Base-by-base conservation (phyloP, 2,113 vertebrate species). In the Muntiacus muntjak region DNA sequence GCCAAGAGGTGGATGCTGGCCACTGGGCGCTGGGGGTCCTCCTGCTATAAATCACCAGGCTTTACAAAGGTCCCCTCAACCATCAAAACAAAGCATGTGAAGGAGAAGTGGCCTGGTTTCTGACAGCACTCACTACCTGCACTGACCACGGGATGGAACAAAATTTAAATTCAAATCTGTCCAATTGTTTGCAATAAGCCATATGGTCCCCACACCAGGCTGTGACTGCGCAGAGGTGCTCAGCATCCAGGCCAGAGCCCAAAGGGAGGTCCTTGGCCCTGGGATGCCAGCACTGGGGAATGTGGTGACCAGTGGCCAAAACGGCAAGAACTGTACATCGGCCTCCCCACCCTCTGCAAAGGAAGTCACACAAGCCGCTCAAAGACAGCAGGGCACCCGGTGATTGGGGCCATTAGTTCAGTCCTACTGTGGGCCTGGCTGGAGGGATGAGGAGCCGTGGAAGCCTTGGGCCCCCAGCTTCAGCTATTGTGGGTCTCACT, bases 21-120 rank as follows among this genome's bases (percentile, higher is more conserved):
- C 40, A 45, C 26, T n/a, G 33, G 52, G n/a, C 1, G 0, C 3
- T 25, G 28, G 45, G 1, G 33, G 2, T 50, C 78, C 43, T 25
- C 36, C n/a, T 55, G 19, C 60, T 36, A 7, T 33, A 55, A 54
- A 19, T 74, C 54, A 67, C 21, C 3, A 1, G 15, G 71, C 52
- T 81, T 47, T 12, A 52, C 54, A n/a, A 6, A n/a, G 45, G 19
- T 50, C 10, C 52, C 74, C 58, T 30, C 57, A 4, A 4, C 12
- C 30, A n/a, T 52, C 1, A 4, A 36, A 52, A 7, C 7, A 6
- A 62, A 45, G 6, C 6, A 16, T 11, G 15, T 47, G 40, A 26
- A 60, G 33, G 10, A 33, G 23, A 30, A 6, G 2, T 12, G 17
- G 26, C 33, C 7, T 10, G 3, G 36, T 19, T 12, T 4, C 58